Conservation (phyloP, 53 echinoderm and acorn worm genomes). For the Zoroaster sp. region DNA sequence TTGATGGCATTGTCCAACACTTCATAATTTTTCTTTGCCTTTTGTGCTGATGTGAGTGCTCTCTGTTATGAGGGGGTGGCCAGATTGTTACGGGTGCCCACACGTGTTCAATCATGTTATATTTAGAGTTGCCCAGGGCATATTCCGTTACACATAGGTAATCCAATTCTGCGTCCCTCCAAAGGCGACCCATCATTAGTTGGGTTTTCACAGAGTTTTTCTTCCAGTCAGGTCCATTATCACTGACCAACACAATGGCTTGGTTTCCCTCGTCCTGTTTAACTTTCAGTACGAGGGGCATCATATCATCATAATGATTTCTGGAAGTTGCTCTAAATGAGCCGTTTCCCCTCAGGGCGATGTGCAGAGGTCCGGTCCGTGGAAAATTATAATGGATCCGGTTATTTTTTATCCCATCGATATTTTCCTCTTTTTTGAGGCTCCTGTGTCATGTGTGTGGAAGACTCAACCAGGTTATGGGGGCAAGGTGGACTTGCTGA, state of each 20-base stretch:
- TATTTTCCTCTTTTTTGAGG: neutral
- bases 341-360: slow-evolving; percentile 11
- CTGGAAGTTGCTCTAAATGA: neutral
- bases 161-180: slow-evolving; percentile 13
- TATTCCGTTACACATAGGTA: slow-evolving; percentile 5
- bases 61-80: slow-evolving; percentile 15
- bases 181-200: slow-evolving; percentile 1
- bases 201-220: slow-evolving; percentile 22
- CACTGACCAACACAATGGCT: neutral
- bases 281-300: slow-evolving; percentile 39
- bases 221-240: slow-evolving; percentile 63
- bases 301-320: slow-evolving; percentile 36
- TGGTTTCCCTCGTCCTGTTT: slow-evolving; percentile 21
- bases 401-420: neutral
- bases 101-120: slow-evolving; percentile 24
- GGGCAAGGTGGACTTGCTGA: neutral
- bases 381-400: neutral
- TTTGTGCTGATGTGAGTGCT: slow-evolving; percentile 2
- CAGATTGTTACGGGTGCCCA: slow-evolving; percentile 38
- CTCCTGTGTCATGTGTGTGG: no score
- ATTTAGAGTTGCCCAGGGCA: slow-evolving; percentile 18
- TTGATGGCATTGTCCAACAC: slow-evolving; percentile 47
- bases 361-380: neutral
- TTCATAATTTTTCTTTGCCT: neutral
- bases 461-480: neutral